Evolutionary conservation across 1,140 invertebrate genomes (phyloP).

Genomic region (Microplitis demolitor): DNA sequence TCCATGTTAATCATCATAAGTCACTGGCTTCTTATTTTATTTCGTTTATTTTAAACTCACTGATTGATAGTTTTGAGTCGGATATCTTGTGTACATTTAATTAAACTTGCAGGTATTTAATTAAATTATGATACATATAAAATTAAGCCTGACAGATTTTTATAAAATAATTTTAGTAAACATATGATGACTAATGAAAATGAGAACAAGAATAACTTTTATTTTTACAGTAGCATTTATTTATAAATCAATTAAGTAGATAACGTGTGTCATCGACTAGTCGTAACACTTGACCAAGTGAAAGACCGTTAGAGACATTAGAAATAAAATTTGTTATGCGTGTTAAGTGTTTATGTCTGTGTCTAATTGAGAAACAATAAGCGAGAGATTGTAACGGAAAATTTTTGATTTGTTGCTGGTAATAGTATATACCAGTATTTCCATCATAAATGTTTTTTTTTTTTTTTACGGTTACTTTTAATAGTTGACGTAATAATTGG

Average conservation of each 20-base stretch:
- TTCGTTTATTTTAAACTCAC: neutral
- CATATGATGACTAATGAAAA: no score
- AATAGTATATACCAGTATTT: neutral
- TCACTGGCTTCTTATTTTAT: neutral
- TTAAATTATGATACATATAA: no score
- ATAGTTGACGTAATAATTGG: neutral
- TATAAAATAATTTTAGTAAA: no score
- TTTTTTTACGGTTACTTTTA: neutral
- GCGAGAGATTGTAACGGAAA: conserved; percentile 13
- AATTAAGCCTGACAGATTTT: no score
- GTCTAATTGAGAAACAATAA: conserved; percentile 45
- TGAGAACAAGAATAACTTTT: no score
- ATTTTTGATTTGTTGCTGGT: neutral
- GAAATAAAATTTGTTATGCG: conserved; percentile 17
- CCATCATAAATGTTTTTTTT: neutral
- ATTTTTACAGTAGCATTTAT: no score
- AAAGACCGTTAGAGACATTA: conserved; percentile 15
- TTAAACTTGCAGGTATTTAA: no score
- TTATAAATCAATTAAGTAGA: neutral
- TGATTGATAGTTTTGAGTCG: neutral
- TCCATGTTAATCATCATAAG: neutral
- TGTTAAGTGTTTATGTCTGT: conserved; percentile 23
- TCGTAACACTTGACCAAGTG: neutral
- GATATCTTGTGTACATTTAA: neutral
- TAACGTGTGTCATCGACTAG: neutral